Evolutionary conservation across 35 echinoderm and acorn worm genomes (phyloP), one percentile per base, ranked within the genome.

Genomic region (Apostichopus parvimensis): DNA sequence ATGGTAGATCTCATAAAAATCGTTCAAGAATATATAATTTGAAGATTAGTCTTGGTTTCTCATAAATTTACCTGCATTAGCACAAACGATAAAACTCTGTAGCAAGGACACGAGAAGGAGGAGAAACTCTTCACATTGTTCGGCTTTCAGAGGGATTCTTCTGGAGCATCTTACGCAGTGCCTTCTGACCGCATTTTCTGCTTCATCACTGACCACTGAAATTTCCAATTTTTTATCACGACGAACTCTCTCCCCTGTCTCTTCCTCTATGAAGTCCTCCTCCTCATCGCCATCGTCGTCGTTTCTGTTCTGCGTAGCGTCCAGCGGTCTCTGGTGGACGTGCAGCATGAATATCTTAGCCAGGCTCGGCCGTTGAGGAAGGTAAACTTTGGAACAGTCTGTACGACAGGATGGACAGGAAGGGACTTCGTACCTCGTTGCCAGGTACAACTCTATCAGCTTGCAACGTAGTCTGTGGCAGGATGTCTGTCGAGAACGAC

Each of bases 61-160:
- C n/a, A 34, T 45, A 45, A 45, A 45, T 55, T 84, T 20, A 84
- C 81, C 17, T 84, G 81, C 17, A 58, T 59, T 58, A 8, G 81
- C 54, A 60, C 81, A 84, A 18, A 22, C 54, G 57, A 84, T 56
- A 8, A 84, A 84, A 59, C 81, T 84, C 7, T 84, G 81, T 22
- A 84, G 17, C 81, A 84, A 10, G 21, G n/a, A 58, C 4, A 84
- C 5, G 1, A 84, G 81, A 20, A 84, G 56, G 2, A 84, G 14
- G 81, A 84, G 13, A 14, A 84, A n/a, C 57, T 84, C 81, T 11
- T 84, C 81, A 22, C 81, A 84, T 8, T 84, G 81, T 20, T 84
- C 56, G 14, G 54, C 9, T 20, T 84, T 58, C n/a, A 84, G 81
- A 23, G 54, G 81, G 18, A 84, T 58, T 24, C 81, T 84, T 20